Base-by-base conservation (phyloP, 1,140 invertebrate species). In the Euwallacea similis region DNA sequence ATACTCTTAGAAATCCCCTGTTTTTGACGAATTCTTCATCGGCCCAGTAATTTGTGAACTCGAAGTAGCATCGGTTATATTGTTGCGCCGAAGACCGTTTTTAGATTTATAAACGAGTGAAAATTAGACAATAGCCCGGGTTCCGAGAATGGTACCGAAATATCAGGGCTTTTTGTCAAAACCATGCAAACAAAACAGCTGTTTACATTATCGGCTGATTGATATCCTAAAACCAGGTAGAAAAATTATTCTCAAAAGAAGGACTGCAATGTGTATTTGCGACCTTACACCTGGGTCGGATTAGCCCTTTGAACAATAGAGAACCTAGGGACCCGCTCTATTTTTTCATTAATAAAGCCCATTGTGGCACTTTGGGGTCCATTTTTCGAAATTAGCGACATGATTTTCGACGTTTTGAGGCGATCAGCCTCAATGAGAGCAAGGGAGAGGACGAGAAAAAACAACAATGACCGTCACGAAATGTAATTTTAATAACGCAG, bases 151-250 rank as follows among this genome's bases (percentile, higher is more conserved):
- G 21, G 21, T 33, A 33, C 21, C 21, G 21, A 33, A 33, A 33
- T 33, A 33, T 33, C 21, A 4, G 21, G 21, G 21, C 21, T 53
- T 68, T 68, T 68, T 59, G 56, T 67, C 64, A 44, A 60, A 44
- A 68, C 13, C 60, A 59, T 72, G 63, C 71, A 72, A 72, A 72
- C 71, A 72, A 72, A 72, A 62, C 71, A 72, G 65, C 47, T 72
- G 71, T 72, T 72, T 66, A 61, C 54, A 72, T 72, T 72, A 68
- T 68, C 46, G 15, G 41, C 50, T 55, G 60, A 72, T 67, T 72
- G 71, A 72, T 72, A 72, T 66, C 44, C 59, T 33, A 54, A 64
- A 50, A 16, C 44, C 66, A 66, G 66, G 66, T 68, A 68, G 66
- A 60, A 44, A 60, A 60, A 60, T 46, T n/a, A 10, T 54, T 8